Evolutionary conservation across 2,113 vertebrate species (phyloP).

Genomic region (Collichthys lucidus): DNA sequence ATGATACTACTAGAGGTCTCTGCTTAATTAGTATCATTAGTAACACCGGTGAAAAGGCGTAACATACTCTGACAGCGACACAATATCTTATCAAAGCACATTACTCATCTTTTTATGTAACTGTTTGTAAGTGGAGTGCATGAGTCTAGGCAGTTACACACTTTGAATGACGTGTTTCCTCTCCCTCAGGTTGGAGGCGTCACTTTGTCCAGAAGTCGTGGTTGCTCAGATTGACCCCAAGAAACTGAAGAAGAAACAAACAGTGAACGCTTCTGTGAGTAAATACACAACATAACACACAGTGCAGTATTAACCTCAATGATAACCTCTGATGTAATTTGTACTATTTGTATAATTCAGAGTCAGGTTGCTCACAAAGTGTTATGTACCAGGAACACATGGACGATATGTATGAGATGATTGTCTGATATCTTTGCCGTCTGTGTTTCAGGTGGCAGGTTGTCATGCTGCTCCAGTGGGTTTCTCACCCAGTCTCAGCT

Average conservation of each 20-base stretch:
- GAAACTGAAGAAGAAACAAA: constrained; percentile 93
- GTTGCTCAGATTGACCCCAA: constrained; percentile 97
- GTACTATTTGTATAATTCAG: neutral
- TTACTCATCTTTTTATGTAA: neutral
- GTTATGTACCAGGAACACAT: neutral
- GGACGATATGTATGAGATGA: neutral
- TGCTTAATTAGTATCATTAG: too few relatives aligned
- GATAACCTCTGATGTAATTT: neutral
- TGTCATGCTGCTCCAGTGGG: constrained; percentile 93
- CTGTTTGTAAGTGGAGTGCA: neutral
- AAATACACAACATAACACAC: neutral
- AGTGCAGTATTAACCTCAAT: neutral
- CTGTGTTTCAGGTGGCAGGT: constrained; percentile 85
- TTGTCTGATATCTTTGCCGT: neutral
- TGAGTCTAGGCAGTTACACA: neutral
- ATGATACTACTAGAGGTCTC: too few relatives aligned
- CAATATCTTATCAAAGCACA: neutral
- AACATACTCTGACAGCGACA: neutral
- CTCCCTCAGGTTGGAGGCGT: constrained; percentile 90
- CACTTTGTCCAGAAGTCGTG: constrained; percentile 94
- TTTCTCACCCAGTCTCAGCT: constrained; percentile 90
- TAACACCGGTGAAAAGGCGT: neutral
- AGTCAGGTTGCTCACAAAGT: neutral
- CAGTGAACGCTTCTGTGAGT: constrained; percentile 92
- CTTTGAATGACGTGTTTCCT: neutral